Percentiles rank a stretch among this genome's conserved stretches.
Evolutionary conservation across 2,113 vertebrate genomes (phyloP).

Genomic region (Bungarus multicinctus): DNA sequence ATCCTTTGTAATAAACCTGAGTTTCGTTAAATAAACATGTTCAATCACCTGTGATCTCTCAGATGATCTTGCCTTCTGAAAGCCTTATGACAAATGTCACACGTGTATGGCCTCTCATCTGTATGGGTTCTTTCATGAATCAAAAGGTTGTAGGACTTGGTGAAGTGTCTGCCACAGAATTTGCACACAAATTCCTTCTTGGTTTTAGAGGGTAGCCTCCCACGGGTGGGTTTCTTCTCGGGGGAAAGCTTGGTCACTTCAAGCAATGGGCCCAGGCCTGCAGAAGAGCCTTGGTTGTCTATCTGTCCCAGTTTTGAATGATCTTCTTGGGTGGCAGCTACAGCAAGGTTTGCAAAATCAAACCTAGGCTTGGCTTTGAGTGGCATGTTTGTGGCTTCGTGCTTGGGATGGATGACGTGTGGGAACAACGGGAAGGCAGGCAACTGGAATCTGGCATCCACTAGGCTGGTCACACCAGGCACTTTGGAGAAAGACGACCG

Average conservation of each 20-base stretch:
- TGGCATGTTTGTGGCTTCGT: constrained; percentile 69
- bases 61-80: constrained; percentile 98
- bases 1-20: background rate
- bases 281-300: constrained; percentile 80
- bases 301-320: constrained; percentile 79
- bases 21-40: background rate
- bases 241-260: constrained; percentile 90
- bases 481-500: constrained; percentile 91
- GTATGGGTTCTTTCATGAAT: constrained; percentile 98
- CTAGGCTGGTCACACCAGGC: constrained; percentile 74
- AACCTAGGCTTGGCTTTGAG: constrained; percentile 93
- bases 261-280: constrained; percentile 83
- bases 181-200: constrained; percentile 99
- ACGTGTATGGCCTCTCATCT: constrained; percentile 94
- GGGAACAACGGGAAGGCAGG: constrained; percentile 89
- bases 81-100: constrained; percentile 98
- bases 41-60: constrained; percentile 88
- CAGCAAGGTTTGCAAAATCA: constrained; percentile 95
- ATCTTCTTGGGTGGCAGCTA: constrained; percentile 95
- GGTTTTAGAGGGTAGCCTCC: constrained; percentile 94
- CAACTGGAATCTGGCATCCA: constrained; percentile 84
- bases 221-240: constrained; percentile 90
- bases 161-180: constrained; percentile 98
- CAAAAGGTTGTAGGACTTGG: constrained; percentile 97
- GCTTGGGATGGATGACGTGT: constrained; percentile 87